These are phyloP conservation scores for Dallia pectoralis DNA, from an alignment of 2,797 vertebrate species.

Conservation along the genomic window DNA sequence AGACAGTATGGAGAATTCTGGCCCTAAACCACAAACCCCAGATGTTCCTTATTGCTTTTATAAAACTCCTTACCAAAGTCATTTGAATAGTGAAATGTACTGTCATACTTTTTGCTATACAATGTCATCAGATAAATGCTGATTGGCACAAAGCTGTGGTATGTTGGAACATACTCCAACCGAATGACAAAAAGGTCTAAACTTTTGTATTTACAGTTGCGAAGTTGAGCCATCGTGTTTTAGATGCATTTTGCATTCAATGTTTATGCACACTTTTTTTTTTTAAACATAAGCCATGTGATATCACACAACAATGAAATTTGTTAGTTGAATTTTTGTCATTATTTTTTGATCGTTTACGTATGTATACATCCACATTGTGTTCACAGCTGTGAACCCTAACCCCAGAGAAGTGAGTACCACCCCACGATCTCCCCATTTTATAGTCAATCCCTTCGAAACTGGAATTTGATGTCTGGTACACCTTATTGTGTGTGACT, in stretches of 20 bases:
- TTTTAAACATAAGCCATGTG: slow-evolving; percentile 38
- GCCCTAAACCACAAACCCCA: no score
- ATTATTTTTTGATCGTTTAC: background rate
- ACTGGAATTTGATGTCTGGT: background rate
- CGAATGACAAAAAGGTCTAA: no score
- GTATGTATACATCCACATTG: background rate
- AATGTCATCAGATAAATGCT: no score
- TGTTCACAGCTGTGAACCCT: no score
- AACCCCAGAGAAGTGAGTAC: background rate
- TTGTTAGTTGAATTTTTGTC: slow-evolving; percentile 7
- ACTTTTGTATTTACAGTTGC: background rate
- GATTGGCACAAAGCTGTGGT: no score
- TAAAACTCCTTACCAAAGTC: no score
- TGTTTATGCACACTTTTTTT: slow-evolving; percentile 12
- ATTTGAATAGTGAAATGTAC: no score
- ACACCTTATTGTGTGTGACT: background rate
- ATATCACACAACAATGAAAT: slow-evolving; percentile 6
- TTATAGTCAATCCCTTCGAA: background rate
- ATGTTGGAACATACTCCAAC: no score
- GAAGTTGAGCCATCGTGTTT: slow-evolving; percentile 31
- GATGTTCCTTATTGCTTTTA: no score
- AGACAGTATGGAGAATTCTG: no score
- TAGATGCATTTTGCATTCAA: slow-evolving; percentile 31
- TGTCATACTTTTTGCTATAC: no score
- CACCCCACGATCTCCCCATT: background rate